Conservation (phyloP, 1,140 invertebrate species). For the Apocrypta bakeri region DNA sequence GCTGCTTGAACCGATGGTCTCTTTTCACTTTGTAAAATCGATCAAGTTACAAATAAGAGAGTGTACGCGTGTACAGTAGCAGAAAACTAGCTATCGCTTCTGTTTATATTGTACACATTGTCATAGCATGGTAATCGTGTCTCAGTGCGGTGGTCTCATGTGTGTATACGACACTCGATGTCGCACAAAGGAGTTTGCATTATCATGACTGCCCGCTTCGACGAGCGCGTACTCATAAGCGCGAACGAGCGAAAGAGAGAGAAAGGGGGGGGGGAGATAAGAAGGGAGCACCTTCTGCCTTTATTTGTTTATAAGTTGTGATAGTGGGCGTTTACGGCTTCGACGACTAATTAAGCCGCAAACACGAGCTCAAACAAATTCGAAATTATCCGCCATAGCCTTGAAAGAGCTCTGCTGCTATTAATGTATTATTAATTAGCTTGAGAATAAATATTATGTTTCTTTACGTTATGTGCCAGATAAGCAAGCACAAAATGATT, state of each 20-base stretch:
- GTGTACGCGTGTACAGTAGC: too few relatives aligned
- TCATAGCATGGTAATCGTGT: neutral
- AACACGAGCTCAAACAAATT: neutral
- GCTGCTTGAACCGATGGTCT: too few relatives aligned
- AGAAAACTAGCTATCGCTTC: too few relatives aligned
- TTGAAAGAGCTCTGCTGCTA: neutral
- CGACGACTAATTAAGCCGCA: constrained; percentile 7
- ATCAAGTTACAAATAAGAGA: neutral
- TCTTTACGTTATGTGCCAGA: too few relatives aligned
- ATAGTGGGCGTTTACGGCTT: too few relatives aligned
- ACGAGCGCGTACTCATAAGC: neutral
- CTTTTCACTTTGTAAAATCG: neutral
- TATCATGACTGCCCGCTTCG: neutral
- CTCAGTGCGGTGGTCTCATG: too few relatives aligned
- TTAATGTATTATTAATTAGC: constrained; percentile 13
- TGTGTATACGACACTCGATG: neutral
- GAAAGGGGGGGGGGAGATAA: too few relatives aligned
- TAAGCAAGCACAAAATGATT: too few relatives aligned
- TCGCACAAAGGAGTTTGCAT: neutral
- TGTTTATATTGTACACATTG: too few relatives aligned
- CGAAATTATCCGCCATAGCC: neutral
- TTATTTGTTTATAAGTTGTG: neutral
- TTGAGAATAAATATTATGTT: too few relatives aligned
- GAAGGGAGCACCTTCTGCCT: neutral
- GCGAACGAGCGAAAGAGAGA: neutral